Percentiles rank a stretch among this genome's conserved stretches.
Evolutionary conservation across 2,797 vertebrate genomes (phyloP).

Genomic region (Poeciliopsis gracilis): DNA sequence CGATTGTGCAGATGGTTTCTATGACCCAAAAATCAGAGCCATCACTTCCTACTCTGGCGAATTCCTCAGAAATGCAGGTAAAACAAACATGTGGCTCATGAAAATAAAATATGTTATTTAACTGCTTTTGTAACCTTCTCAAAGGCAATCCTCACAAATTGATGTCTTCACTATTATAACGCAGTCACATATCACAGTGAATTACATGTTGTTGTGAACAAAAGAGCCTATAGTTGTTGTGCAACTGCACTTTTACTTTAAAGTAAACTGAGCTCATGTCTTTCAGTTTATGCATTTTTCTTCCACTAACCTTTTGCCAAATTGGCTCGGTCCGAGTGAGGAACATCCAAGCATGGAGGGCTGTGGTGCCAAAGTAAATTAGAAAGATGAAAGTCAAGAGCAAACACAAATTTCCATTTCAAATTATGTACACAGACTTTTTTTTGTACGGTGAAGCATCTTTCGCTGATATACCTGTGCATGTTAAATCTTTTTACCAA

Average conservation of each 20-base stretch:
- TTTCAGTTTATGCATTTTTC: conserved; percentile 27
- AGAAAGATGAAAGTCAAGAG: conserved; percentile 45
- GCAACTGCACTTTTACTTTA: conserved; percentile 18
- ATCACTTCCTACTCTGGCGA: conserved; percentile 80
- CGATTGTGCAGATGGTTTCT: conserved; percentile 94
- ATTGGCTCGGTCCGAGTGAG: conserved; percentile 45
- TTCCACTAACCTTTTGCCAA: conserved; percentile 35
- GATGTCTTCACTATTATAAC: conserved; percentile 13
- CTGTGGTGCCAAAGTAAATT: conserved; percentile 46
- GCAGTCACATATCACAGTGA: not conserved
- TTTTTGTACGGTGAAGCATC: conserved; percentile 24
- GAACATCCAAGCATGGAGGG: conserved; percentile 40
- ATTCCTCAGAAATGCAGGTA: conserved; percentile 93
- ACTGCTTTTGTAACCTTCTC: not conserved
- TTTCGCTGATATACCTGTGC: conserved; percentile 31
- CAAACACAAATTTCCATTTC: conserved; percentile 55
- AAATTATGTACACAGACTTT: conserved; percentile 35
- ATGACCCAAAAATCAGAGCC: conserved; percentile 84
- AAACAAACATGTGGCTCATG: conserved; percentile 28
- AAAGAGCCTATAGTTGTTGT: not conserved
- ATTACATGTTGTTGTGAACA: conserved; percentile 3
- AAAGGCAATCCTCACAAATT: not conserved
- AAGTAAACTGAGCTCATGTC: conserved; percentile 14
- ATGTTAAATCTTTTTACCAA: conserved; percentile 23
- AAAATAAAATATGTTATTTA: conserved; percentile 11